These are phyloP conservation scores for Siphamia tubifer DNA, from an alignment of 2,113 vertebrate genomes.

Conservation along the genomic window DNA sequence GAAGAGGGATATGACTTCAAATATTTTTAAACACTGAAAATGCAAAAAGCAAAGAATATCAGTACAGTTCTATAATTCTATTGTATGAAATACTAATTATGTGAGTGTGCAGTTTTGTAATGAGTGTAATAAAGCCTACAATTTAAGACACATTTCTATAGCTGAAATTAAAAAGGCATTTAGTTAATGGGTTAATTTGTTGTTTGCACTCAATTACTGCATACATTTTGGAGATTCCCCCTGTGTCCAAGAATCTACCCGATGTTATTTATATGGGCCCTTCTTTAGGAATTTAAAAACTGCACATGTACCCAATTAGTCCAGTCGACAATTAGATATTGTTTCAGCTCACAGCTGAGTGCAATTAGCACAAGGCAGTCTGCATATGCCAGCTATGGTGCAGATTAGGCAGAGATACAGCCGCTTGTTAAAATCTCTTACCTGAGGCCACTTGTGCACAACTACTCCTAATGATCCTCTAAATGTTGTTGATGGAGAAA, in stretches of 20 bases:
- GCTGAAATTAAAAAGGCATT: too few relatives aligned
- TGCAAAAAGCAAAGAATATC: constrained; percentile 25
- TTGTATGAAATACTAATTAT: neutral
- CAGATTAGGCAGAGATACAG: constrained; percentile 86
- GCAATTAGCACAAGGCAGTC: constrained; percentile 95
- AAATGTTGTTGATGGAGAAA: constrained; percentile 96
- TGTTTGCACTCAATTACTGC: too few relatives aligned
- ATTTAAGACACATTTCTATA: too few relatives aligned
- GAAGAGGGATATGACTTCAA: constrained; percentile 62
- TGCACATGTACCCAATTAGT: constrained; percentile 97
- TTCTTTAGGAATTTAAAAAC: constrained; percentile 91
- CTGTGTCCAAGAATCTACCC: too few relatives aligned
- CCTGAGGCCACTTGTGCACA: constrained; percentile 90
- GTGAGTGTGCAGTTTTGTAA: too few relatives aligned
- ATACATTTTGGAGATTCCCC: too few relatives aligned
- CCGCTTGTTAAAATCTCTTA: constrained; percentile 96
- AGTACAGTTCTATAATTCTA: constrained; percentile 9
- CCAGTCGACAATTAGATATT: constrained; percentile 98
- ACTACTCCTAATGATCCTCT: constrained; percentile 92
- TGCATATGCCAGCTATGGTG: constrained; percentile 90
- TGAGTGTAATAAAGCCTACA: too few relatives aligned
- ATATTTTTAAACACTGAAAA: constrained; percentile 63
- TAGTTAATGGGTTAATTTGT: too few relatives aligned
- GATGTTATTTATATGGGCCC: constrained; percentile 95
- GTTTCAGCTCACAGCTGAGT: constrained; percentile 96